Evolutionary conservation across 2,888 invertebrate species (phyloP).

Genomic region (Conistra vaccinii): DNA sequence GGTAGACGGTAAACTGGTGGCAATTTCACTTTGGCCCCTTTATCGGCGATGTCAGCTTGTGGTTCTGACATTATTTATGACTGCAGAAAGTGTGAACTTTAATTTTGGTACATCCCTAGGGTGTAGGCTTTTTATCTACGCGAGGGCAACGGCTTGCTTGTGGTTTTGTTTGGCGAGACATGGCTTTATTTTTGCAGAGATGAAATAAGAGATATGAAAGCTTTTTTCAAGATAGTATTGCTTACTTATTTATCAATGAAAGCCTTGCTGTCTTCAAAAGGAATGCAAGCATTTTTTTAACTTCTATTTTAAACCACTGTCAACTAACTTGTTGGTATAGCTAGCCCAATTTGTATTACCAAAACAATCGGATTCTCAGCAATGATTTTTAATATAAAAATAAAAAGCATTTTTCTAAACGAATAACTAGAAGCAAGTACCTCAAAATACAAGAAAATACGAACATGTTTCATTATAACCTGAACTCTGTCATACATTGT

Average conservation of each 20-base stretch:
- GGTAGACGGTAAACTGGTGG: slow-evolving; percentile 63
- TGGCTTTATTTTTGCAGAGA: not conserved
- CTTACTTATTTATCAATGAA: not conserved
- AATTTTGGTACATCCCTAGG: slow-evolving; percentile 50
- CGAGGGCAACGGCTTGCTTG: slow-evolving; percentile 5
- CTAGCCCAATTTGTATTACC: not conserved
- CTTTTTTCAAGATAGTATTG: not conserved
- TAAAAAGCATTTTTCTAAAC: not conserved
- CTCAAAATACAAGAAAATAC: slow-evolving; percentile 7
- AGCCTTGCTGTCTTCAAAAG: not conserved
- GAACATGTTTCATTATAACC: not conserved
- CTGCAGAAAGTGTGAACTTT: slow-evolving; percentile 64
- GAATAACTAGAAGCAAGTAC: not conserved
- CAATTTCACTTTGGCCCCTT: slow-evolving; percentile 69
- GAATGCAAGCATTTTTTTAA: too few species aligned
- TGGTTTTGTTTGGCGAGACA: slow-evolving; percentile 13
- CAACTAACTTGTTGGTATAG: not conserved
- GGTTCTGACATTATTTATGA: slow-evolving; percentile 68
- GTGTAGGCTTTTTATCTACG: slow-evolving; percentile 57
- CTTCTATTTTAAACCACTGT: not conserved
- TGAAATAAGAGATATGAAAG: not conserved
- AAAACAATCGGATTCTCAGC: not conserved
- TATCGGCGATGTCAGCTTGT: slow-evolving; percentile 67
- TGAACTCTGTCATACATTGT: slow-evolving; percentile 15
- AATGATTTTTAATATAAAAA: not conserved